Evolutionary conservation across 2,113 vertebrate species (phyloP).

Genomic region (Sinocyclocheilus maitianheensis): DNA sequence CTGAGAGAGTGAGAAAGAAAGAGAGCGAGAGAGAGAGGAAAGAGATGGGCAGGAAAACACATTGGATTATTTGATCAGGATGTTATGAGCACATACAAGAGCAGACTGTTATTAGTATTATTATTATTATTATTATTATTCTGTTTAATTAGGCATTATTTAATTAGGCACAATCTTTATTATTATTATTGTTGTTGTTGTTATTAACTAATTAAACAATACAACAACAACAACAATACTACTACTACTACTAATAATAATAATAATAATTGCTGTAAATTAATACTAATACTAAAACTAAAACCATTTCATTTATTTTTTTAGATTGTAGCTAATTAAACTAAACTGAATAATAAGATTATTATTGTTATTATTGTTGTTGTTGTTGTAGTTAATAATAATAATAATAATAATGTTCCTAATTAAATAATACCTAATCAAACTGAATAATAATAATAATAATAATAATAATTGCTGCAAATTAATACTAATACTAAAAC

Average conservation of each 20-base stretch:
- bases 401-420: too few relatives aligned
- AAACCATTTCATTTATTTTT: neutral
- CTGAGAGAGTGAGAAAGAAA: constrained; percentile 51
- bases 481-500: neutral
- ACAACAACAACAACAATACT: too few relatives aligned
- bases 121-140: neutral
- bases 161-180: neutral
- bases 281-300: neutral
- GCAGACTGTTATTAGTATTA: neutral
- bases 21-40: constrained; percentile 56
- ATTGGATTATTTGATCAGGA: constrained; percentile 42
- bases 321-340: neutral
- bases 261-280: neutral
- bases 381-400: too few relatives aligned
- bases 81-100: constrained; percentile 1
- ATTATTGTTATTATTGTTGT: too few relatives aligned
- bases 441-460: too few relatives aligned
- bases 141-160: neutral
- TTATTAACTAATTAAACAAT: neutral
- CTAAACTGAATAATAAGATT: neutral
- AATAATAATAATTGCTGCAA: too few relatives aligned
- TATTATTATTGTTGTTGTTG: neutral
- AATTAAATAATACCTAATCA: too few relatives aligned
- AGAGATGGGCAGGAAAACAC: constrained; percentile 63
- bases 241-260: neutral